Evolutionary conservation across 2,113 vertebrate genomes (phyloP).

Genomic region (Forbesichthys papilliferus): DNA sequence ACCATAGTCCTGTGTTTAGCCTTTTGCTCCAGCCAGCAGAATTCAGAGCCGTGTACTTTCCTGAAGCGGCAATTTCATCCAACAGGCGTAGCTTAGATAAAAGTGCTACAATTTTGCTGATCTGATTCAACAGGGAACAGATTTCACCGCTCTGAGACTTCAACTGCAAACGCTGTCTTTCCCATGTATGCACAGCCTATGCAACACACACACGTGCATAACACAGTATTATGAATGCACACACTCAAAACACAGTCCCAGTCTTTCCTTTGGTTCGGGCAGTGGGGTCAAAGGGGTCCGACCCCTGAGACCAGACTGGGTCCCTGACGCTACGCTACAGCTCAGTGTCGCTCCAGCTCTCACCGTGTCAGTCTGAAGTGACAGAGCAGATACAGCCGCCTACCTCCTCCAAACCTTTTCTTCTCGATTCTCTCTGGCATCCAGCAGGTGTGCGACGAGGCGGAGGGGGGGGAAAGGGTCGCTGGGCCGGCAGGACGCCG

Average conservation of each 20-base stretch:
- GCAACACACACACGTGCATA: too few species aligned
- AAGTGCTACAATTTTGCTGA: conserved; percentile 58
- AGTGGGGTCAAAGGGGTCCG: conserved; percentile 54
- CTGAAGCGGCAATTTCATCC: conserved; percentile 39
- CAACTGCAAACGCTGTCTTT: too few species aligned
- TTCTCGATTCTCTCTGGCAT: conserved; percentile 51
- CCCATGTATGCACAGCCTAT: too few species aligned
- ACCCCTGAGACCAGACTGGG: conserved; percentile 49
- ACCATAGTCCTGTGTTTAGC: conserved; percentile 28
- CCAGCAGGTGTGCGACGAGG: conserved; percentile 47
- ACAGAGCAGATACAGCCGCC: conserved; percentile 55
- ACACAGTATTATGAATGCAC: too few species aligned
- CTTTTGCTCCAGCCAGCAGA: conserved; percentile 19
- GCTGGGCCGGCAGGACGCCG: conserved; percentile 50
- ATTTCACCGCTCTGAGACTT: too few species aligned
- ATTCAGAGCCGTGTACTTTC: conserved; percentile 27
- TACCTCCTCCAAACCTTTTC: conserved; percentile 8
- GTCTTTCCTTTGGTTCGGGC: conserved; percentile 42
- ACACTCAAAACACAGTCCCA: neutral
- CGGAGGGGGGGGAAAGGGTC: conserved; percentile 52
- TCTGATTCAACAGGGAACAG: conserved; percentile 11
- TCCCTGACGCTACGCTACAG: conserved; percentile 59
- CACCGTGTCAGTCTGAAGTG: conserved; percentile 72
- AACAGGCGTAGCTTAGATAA: conserved; percentile 47
- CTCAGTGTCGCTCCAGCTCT: conserved; percentile 72